phyloP scores from a whole-genome alignment of 1,140 invertebrate genomes.

The Trichomalopsis sarcophagae region DNA sequence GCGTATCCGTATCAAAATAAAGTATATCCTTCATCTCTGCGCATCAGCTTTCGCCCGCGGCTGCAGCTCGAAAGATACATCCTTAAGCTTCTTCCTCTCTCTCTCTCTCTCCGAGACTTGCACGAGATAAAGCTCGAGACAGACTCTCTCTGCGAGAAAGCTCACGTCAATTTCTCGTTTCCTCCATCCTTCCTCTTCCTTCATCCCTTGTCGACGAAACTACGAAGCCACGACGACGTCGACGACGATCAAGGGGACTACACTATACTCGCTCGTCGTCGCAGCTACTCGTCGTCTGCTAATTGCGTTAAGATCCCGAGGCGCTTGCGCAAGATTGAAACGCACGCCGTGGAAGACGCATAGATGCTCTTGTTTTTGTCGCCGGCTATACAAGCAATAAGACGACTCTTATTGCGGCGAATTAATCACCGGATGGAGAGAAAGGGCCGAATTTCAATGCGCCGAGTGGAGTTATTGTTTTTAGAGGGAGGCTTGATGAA shows the following conservation, averaged over 20 bases:
- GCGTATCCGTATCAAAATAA: too few relatives aligned
- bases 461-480: not conserved
- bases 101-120: too few relatives aligned
- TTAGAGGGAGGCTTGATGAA: too few relatives aligned
- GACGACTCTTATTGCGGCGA: not conserved
- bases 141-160: not conserved
- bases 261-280: not conserved
- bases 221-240: not conserved
- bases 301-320: conserved; percentile 60
- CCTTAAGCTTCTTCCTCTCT: conserved; percentile 6
- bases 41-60: not conserved
- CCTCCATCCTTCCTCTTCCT: not conserved
- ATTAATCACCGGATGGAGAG: conserved; percentile 13
- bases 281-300: conserved; percentile 29
- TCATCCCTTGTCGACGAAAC: not conserved
- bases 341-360: conserved; percentile 15
- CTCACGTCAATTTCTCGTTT: conserved; percentile 9
- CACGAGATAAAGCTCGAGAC: not conserved
- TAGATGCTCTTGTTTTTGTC: not conserved
- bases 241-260: conserved; percentile 16
- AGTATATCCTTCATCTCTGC: not conserved
- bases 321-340: conserved; percentile 39
- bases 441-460: not conserved
- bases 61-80: not conserved
- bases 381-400: not conserved